phyloP scores from a whole-genome alignment of 2,888 invertebrate genomes.

The Volucella zonaria region DNA sequence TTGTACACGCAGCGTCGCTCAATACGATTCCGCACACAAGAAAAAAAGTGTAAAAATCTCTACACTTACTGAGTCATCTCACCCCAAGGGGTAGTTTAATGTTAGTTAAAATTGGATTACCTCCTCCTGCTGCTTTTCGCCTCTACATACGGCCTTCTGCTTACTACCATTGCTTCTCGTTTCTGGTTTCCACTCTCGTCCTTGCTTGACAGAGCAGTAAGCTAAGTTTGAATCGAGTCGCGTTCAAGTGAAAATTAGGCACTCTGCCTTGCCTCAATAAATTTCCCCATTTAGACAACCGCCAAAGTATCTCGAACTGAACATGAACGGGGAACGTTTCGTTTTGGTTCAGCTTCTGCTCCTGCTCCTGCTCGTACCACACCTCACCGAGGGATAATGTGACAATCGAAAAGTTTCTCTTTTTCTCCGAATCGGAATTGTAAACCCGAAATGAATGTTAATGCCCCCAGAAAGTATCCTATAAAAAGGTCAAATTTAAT shows the following conservation, averaged over 20 bases:
- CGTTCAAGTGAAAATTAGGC: conserved; percentile 73
- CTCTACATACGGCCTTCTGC: neutral
- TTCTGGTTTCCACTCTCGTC: neutral
- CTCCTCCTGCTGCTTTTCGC: conserved; percentile 12
- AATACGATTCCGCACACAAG: conserved; percentile 32
- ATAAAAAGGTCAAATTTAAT: conserved; percentile 77
- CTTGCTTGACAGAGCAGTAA: conserved; percentile 63
- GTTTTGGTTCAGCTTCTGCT: too few relatives aligned
- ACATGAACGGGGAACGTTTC: conserved; percentile 4
- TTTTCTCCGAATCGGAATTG: conserved; percentile 66
- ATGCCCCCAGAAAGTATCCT: conserved; percentile 75
- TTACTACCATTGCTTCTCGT: neutral
- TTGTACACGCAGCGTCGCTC: conserved; percentile 67
- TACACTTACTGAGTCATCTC: conserved; percentile 64
- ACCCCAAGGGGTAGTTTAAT: conserved; percentile 72
- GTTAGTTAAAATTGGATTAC: conserved; percentile 74
- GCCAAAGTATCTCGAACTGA: conserved; percentile 59
- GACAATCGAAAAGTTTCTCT: conserved; percentile 72
- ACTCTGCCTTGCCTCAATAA: conserved; percentile 52
- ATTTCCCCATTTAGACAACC: conserved; percentile 73
- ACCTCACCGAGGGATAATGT: conserved; percentile 62
- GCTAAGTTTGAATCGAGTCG: conserved; percentile 63
- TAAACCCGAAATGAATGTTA: conserved; percentile 75
- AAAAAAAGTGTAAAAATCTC: conserved; percentile 70
- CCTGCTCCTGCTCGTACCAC: neutral